Evolutionary conservation across 1,140 invertebrate genomes (phyloP), one percentile per base, ranked within the genome.

Genomic region (Epicauta chinensis): DNA sequence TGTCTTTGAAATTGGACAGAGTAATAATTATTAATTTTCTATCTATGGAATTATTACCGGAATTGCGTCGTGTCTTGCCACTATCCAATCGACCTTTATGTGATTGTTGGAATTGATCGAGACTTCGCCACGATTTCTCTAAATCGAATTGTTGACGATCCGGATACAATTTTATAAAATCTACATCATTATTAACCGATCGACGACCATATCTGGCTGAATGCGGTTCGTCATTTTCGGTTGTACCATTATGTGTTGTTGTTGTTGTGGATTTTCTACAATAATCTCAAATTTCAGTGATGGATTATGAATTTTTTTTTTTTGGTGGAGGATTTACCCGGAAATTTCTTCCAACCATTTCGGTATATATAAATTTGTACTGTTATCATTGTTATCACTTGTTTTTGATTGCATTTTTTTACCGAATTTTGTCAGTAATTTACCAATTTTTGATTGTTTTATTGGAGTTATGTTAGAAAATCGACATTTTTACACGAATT

Each of bases 1-100:
- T 43, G 29, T 12, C 30, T 35, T 44, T n/a, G 9, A 44, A 11
- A 31, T 50, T 11, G 43, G 7, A 44, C 11, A 40, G 42, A 49
- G 12, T 41, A 54, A 43, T 42, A 17, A 51, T 34, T 34, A n/a
- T 34, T 34, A 50, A 23, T 51, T 29, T 34, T 14, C 41, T 34
- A 42, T 36, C 30, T 39, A 17, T 38, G 15, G 30, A 15, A 13
- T 53, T 45, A 42, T 36, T 53, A 36, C 44, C 31, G 15, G 4
- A 17, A n/a, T 11, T 48, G 38, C 47, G 40, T n/a, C 29, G 41
- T 51, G 35, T 51, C 52, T 52, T 60, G 52, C 54, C 56, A 57
- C 58, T 64, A 44, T 64, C 59, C 30, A 68, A 36, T 34, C 66
- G 46, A 9, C 66, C 66, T 36, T 60, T 65, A 40, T 68, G 64